phyloP scores from a whole-genome alignment of 2,888 invertebrate genomes.

The Lycia hirtaria region DNA sequence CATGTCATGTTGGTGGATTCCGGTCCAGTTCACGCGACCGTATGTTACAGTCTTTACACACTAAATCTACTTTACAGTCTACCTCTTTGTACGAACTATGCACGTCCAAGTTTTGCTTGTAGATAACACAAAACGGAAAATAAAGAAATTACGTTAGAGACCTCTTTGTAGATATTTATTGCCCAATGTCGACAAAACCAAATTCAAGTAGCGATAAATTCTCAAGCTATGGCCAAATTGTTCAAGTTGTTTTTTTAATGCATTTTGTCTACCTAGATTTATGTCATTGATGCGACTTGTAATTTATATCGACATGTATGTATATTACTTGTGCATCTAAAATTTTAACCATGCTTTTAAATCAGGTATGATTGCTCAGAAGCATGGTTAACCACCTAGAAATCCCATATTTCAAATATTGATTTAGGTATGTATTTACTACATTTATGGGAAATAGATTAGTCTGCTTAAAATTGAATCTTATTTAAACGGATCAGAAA shows the following conservation, averaged over 20 bases:
- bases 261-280: too few relatives aligned
- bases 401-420: too few relatives aligned
- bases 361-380: too few relatives aligned
- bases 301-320: too few relatives aligned
- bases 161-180: background rate
- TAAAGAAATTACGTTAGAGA: too few relatives aligned
- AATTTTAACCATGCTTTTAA: too few relatives aligned
- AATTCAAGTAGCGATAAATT: background rate
- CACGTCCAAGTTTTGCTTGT: background rate
- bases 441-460: background rate
- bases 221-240: background rate
- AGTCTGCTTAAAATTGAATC: background rate
- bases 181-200: too few relatives aligned
- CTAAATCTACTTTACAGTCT: slow-evolving; percentile 11
- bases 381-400: too few relatives aligned
- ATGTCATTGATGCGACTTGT: too few relatives aligned
- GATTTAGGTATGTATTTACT: background rate
- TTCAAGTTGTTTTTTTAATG: too few relatives aligned
- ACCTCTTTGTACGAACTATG: slow-evolving; percentile 7
- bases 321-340: too few relatives aligned
- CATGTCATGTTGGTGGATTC: background rate
- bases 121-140: background rate
- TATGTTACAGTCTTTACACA: background rate
- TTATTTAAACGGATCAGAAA: background rate
- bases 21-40: slow-evolving; percentile 1